These are phyloP conservation scores for Recurvirostra avosetta DNA, from an alignment of 2,113 vertebrate genomes.

Conservation along the genomic window DNA sequence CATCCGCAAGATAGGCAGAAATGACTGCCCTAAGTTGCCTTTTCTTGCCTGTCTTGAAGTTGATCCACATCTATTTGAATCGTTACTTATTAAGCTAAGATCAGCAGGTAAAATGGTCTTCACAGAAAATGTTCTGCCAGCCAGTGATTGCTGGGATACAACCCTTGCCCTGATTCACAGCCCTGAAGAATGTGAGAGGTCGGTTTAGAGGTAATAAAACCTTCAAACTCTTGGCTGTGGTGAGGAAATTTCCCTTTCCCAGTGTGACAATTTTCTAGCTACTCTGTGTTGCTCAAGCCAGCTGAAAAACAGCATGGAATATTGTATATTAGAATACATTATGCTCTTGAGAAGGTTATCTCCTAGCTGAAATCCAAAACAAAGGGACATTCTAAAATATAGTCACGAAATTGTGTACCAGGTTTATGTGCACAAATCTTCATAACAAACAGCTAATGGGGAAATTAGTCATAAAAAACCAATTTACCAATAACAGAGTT, in stretches of 20 bases:
- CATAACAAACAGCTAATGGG: neutral
- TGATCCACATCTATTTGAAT: neutral
- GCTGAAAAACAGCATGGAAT: neutral
- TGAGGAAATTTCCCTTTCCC: constrained; percentile 13
- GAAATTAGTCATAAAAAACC: constrained; percentile 11
- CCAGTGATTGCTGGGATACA: neutral
- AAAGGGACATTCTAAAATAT: neutral
- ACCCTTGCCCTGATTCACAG: neutral
- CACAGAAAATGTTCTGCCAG: neutral
- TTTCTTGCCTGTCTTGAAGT: neutral
- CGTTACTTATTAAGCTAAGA: neutral
- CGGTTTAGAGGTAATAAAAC: neutral
- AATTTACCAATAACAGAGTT: neutral
- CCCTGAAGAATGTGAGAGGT: neutral
- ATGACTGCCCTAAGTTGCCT: neutral
- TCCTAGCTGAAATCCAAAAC: neutral
- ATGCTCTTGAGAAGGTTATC: neutral
- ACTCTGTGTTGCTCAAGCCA: neutral
- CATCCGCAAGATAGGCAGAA: neutral
- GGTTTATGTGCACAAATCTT: neutral
- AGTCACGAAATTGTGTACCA: neutral
- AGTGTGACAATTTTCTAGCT: neutral
- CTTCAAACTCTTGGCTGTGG: neutral
- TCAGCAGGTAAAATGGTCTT: neutral
- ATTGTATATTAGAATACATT: neutral